A percentile compares a stretch with the other conserved stretches of the same genome.
phyloP scores from a whole-genome alignment of 2,113 vertebrate species.

The Chaetodon auriga region DNA sequence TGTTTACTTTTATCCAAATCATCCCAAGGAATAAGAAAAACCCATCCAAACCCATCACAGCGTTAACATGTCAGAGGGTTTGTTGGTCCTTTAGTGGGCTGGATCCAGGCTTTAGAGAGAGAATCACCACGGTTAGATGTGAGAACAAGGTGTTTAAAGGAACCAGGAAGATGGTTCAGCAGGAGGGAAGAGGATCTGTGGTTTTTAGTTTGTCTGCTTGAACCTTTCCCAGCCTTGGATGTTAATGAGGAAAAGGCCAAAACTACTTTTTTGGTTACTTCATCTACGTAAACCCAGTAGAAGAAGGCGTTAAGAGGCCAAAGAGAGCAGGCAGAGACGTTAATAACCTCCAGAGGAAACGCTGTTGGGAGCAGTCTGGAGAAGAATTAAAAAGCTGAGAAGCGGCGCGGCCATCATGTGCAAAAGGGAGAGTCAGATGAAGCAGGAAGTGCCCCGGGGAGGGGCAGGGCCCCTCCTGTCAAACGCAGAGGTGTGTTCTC shows the following conservation, averaged over 20 bases:
- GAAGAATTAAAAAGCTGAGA: conserved; percentile 14
- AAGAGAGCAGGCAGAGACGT: conserved; percentile 8
- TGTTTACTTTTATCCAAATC: not conserved
- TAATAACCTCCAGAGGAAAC: conserved; percentile 2
- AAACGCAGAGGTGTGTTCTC: conserved; percentile 22
- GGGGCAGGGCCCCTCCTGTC: conserved; percentile 14
- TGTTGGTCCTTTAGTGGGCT: not conserved
- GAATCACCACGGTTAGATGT: not conserved
- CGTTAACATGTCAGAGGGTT: not conserved
- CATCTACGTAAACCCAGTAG: not conserved
- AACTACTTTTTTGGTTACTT: not conserved
- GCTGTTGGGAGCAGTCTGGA: not conserved
- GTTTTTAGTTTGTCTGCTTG: not conserved
- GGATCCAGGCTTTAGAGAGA: conserved; percentile 35
- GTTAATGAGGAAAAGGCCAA: not conserved
- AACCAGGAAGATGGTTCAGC: not conserved
- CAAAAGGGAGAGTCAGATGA: conserved; percentile 29
- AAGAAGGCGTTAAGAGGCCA: not conserved
- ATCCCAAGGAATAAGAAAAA: not conserved
- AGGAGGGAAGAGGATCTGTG: not conserved
- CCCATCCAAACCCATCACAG: not conserved
- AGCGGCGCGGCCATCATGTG: conserved; percentile 17
- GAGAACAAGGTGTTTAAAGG: not conserved
- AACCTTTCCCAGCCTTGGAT: not conserved
- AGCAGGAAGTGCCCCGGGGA: conserved; percentile 37